phyloP scores from a whole-genome alignment of 1,140 invertebrate species.

The Phymastichus coffea region DNA sequence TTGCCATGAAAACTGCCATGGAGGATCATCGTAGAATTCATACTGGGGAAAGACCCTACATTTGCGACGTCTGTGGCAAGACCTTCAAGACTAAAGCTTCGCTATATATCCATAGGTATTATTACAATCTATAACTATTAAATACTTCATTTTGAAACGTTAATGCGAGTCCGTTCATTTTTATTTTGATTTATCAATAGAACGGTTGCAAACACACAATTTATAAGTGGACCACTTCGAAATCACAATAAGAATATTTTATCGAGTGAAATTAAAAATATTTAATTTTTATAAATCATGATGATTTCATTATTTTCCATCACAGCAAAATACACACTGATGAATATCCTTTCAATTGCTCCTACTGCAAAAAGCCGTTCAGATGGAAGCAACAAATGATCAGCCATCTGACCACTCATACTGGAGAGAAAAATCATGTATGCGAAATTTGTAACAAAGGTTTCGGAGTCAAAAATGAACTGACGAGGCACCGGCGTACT shows the following conservation, averaged over 20 bases:
- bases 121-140: too few relatives aligned
- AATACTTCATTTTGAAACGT: too few relatives aligned
- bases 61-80: slow-evolving; percentile 65
- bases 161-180: too few relatives aligned
- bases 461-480: slow-evolving; percentile 57
- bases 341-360: slow-evolving; percentile 56
- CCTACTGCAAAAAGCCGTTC: slow-evolving; percentile 54
- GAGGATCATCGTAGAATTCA: slow-evolving; percentile 68
- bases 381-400: slow-evolving; percentile 55
- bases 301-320: too few relatives aligned
- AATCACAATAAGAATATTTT: too few relatives aligned
- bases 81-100: slow-evolving; percentile 58
- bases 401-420: slow-evolving; percentile 56
- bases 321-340: slow-evolving; percentile 58
- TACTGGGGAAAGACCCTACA: slow-evolving; percentile 63
- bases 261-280: too few relatives aligned
- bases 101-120: slow-evolving; percentile 59
- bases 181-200: too few relatives aligned
- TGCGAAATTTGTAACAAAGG: slow-evolving; percentile 58
- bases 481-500: slow-evolving; percentile 56
- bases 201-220: too few relatives aligned
- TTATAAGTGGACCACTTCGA: too few relatives aligned
- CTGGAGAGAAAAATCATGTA: slow-evolving; percentile 51
- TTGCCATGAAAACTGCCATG: slow-evolving; percentile 58
- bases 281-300: too few relatives aligned